phyloP scores from a whole-genome alignment of 2,797 vertebrate species.

The Bradypodion ventrale region DNA sequence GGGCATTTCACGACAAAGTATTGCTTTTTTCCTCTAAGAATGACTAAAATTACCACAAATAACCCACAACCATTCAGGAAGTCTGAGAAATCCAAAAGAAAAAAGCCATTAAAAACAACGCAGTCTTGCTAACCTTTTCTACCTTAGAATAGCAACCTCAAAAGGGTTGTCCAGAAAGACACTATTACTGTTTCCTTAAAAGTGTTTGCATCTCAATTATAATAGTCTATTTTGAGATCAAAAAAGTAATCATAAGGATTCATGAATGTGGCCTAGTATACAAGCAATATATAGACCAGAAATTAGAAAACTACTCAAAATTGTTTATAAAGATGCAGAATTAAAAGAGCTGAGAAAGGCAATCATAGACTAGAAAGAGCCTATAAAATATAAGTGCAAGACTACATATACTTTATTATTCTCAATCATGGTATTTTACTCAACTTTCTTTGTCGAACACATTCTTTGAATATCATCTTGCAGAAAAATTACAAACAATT shows the following conservation, averaged over 20 bases:
- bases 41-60: background rate
- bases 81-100: background rate
- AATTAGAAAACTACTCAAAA: background rate
- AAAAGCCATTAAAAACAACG: background rate
- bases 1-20: background rate
- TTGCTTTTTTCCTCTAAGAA: background rate
- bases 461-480: background rate
- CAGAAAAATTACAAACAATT: background rate
- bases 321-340: background rate
- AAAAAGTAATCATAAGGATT: background rate
- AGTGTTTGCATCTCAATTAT: background rate
- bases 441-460: background rate
- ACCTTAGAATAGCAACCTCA: background rate
- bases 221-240: background rate
- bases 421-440: background rate
- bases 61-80: background rate
- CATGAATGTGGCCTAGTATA: background rate
- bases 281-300: background rate
- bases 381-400: background rate
- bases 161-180: background rate
- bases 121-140: background rate
- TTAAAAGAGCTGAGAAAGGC: background rate
- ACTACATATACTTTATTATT: background rate
- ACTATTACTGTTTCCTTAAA: background rate
- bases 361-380: background rate